A percentile compares a stretch with the other conserved stretches of the same genome.
Evolutionary conservation across 1,140 invertebrate species (phyloP).

Genomic region (Drosophila triauraria): DNA sequence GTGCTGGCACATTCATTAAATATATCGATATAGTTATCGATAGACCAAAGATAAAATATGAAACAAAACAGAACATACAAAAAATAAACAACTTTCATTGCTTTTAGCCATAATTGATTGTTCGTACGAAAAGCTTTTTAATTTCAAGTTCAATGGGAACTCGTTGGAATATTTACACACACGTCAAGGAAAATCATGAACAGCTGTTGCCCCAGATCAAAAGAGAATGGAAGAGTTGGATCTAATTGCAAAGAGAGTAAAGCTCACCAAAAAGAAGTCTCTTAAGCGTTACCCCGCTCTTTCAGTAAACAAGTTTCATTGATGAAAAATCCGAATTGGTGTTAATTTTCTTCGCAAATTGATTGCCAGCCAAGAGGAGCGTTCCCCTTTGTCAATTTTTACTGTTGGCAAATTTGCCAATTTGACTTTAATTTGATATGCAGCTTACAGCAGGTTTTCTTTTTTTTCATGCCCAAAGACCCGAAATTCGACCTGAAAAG

Average conservation of each 20-base stretch:
- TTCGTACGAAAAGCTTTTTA: neutral
- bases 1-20: conserved; percentile 4
- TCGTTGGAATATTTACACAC: conserved; percentile 10
- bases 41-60: neutral
- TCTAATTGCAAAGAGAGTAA: neutral
- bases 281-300: conserved; percentile 11
- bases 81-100: conserved; percentile 15
- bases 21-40: conserved; percentile 23
- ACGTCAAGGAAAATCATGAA: conserved; percentile 10
- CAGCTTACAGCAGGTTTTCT: conserved; percentile 50
- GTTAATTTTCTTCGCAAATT: conserved; percentile 29
- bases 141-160: conserved; percentile 20
- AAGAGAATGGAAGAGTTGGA: neutral
- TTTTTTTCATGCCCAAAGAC: conserved; percentile 3
- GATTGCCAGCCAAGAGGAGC: conserved; percentile 8
- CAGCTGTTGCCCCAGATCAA: conserved; percentile 23
- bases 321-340: conserved; percentile 37
- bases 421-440: conserved; percentile 73
- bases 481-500: conserved; percentile 35
- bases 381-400: conserved; percentile 22
- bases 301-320: conserved; percentile 26
- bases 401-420: conserved; percentile 44
- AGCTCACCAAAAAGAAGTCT: neutral
- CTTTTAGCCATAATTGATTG: conserved; percentile 10
- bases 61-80: neutral